These are phyloP conservation scores for Tetrapedia diversipes DNA, from an alignment of 2,888 invertebrate genomes.

Conservation along the genomic window DNA sequence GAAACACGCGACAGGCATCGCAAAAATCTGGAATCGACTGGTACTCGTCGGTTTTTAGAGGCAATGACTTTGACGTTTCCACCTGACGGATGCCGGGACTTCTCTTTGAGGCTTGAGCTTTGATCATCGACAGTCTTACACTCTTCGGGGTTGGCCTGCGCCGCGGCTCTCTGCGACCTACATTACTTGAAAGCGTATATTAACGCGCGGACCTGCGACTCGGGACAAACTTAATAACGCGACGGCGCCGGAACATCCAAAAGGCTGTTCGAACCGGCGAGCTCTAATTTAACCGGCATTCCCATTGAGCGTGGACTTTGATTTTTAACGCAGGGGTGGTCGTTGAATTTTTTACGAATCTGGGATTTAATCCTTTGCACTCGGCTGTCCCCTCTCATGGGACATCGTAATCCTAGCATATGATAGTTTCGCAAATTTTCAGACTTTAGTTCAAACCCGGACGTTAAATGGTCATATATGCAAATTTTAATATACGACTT, in stretches of 20 bases:
- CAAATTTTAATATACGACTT: too few relatives aligned
- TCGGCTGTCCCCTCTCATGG: too few relatives aligned
- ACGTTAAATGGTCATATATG: too few relatives aligned
- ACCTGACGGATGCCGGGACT: conserved; percentile 3
- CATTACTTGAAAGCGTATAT: conserved; percentile 59
- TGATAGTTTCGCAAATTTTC: too few relatives aligned
- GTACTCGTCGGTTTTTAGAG: neutral
- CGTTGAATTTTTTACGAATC: too few relatives aligned
- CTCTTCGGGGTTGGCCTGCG: conserved; percentile 18
- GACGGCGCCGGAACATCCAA: conserved; percentile 36
- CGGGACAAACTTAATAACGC: conserved; percentile 67
- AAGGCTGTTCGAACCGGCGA: conserved; percentile 47
- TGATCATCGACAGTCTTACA: conserved; percentile 19
- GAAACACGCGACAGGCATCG: too few relatives aligned
- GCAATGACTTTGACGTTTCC: conserved; percentile 10
- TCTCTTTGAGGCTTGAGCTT: conserved; percentile 20
- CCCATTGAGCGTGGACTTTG: too few relatives aligned
- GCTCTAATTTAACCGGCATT: conserved; percentile 46
- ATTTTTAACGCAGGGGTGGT: too few relatives aligned
- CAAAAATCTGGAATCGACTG: conserved; percentile 17
- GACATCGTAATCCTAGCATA: too few relatives aligned
- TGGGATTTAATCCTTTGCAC: too few relatives aligned
- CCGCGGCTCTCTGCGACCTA: conserved; percentile 40
- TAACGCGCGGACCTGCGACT: conserved; percentile 60
- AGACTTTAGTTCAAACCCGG: too few relatives aligned